Conservation (phyloP, 2,888 invertebrate species). For the Hemicrepidius hirtus region DNA sequence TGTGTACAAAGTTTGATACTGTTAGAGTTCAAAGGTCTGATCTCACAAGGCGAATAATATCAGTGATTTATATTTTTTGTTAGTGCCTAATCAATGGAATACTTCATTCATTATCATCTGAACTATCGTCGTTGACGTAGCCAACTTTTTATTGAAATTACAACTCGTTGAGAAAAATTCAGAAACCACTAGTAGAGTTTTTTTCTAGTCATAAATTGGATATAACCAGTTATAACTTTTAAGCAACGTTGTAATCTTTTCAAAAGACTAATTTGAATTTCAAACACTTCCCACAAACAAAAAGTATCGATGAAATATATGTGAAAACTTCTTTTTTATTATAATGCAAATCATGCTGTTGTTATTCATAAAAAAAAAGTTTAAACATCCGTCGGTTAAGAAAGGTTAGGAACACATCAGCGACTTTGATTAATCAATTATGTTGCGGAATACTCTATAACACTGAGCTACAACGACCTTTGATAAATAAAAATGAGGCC, state of each 20-base stretch:
- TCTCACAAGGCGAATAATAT: constrained; percentile 19
- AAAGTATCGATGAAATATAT: neutral
- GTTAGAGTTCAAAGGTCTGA: constrained; percentile 18
- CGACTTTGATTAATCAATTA: constrained; percentile 15
- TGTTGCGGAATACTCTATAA: constrained; percentile 13
- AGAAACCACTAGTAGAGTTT: too few relatives aligned
- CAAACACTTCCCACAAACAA: constrained; percentile 6
- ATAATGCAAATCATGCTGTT: constrained; percentile 17
- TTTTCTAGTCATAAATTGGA: neutral
- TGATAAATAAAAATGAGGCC: constrained; percentile 4
- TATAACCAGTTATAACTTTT: constrained; percentile 1
- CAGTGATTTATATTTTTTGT: constrained; percentile 32
- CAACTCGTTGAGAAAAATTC: neutral
- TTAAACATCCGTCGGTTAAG: constrained; percentile 20
- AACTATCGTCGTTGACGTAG: constrained; percentile 16
- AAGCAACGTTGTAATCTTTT: constrained; percentile 1
- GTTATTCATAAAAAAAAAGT: constrained; percentile 12
- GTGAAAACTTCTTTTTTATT: neutral
- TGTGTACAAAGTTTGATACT: neutral
- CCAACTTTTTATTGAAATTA: neutral
- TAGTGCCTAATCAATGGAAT: constrained; percentile 32
- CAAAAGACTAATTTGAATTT: constrained; percentile 17
- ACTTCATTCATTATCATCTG: constrained; percentile 30
- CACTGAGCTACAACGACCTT: constrained; percentile 15
- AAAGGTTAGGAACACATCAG: constrained; percentile 32